Evolutionary conservation across 2,888 invertebrate species (phyloP), one percentile per base, ranked within the genome.

Genomic region (Campoplex capitator): DNA sequence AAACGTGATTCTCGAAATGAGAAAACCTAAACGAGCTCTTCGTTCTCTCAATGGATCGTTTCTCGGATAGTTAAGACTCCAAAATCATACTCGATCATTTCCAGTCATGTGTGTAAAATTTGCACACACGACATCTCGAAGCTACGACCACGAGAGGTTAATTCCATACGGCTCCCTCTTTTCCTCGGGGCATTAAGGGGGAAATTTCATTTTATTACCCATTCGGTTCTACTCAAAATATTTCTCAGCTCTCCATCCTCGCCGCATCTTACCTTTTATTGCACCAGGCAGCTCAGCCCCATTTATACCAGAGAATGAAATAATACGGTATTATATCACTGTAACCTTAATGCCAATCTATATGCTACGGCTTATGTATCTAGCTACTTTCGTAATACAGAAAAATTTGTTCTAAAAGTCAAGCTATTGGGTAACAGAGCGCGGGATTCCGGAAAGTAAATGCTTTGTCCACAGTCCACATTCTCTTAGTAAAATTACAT

Each of bases 121-220:
- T 82, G 32, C 51, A 32, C 75, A 48, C 51, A 79, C 54, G 32
- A 42, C 74, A 35, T 62, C 28, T 13, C 48, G 4, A 54, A 67
- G 42, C 35, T 74, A 32, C 62, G 3, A 62, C 16, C 7, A 16
- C 16, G 35, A 73, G 67, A 74, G 28, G 82, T 82, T 82, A 62
- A 77, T 68, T 51, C 85, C 56, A 23, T 51, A 67, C 68, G 76
- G 76, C 35, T 32, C 16, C 16, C 32, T 62, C 58, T 82, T 67
- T 32, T 58, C 74, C 56, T 51, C 32, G 45, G 67, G 18, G 62
- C 79, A 86, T 83, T 86, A 23, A 23, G 79, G 85, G 75, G 7
- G 68, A 58, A 78, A 48, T 81, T 79, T 83, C 75, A 70, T 70
- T 86, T 83, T 86, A 86, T 86, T 86, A 83, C 75, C 78, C 78